Percentiles rank a stretch among this genome's conserved stretches.
phyloP scores from a whole-genome alignment of 2,888 invertebrate species.

The Rhagonycha fulva region DNA sequence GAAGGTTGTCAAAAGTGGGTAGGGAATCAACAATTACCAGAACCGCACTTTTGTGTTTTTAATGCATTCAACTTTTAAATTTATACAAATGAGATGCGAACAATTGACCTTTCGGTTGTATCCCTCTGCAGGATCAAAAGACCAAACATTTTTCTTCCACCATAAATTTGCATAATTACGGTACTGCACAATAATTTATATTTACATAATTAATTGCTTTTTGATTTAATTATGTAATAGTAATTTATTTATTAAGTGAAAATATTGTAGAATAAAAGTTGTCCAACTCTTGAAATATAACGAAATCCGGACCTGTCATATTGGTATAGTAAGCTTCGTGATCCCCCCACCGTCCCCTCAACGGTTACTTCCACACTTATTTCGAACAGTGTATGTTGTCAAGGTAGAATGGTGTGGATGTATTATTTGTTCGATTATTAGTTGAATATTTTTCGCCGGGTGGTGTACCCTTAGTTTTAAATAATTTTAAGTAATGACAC shows the following conservation, averaged over 20 bases:
- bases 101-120: background rate
- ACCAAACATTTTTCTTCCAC: background rate
- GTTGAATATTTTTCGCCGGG: constrained; percentile 19
- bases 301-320: constrained; percentile 14
- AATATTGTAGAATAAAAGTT: too few species aligned
- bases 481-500: background rate
- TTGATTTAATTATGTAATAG: too few species aligned
- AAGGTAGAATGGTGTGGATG: constrained; percentile 24
- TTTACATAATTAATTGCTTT: background rate
- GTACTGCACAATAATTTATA: background rate
- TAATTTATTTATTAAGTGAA: too few species aligned
- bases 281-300: background rate
- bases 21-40: constrained; percentile 7
- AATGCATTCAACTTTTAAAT: background rate
- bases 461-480: background rate
- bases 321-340: background rate
- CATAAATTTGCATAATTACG: background rate
- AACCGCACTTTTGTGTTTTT: constrained; percentile 1
- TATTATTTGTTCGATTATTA: constrained; percentile 6
- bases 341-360: constrained; percentile 18
- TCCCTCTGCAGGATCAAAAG: background rate
- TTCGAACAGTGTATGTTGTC: constrained; percentile 30
- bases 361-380: constrained; percentile 28
- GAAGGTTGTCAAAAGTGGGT: constrained; percentile 20
- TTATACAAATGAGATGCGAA: background rate